Evolutionary conservation across 1,140 invertebrate species (phyloP).

Genomic region (Parasteatoda tepidariorum): DNA sequence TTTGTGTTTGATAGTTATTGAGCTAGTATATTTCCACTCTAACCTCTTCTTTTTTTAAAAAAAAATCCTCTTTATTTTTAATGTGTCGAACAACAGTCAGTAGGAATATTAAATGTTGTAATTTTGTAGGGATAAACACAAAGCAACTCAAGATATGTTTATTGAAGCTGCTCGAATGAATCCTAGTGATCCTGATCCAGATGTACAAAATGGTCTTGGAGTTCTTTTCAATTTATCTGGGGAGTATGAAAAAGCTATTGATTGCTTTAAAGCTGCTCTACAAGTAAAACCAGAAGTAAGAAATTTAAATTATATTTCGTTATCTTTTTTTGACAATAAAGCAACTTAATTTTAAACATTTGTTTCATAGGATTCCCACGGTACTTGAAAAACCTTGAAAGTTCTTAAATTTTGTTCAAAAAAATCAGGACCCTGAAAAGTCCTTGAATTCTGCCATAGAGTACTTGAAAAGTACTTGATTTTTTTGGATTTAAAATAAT

Average conservation of each 20-base stretch:
- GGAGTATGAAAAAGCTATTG: constrained; percentile 95
- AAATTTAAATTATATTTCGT: constrained; percentile 37
- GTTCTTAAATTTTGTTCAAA: background rate
- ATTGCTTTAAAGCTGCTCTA: constrained; percentile 93
- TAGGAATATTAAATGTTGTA: background rate
- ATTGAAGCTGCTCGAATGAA: constrained; percentile 86
- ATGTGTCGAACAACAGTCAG: too few species aligned
- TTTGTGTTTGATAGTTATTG: too few species aligned
- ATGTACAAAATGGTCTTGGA: constrained; percentile 94
- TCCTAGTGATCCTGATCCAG: constrained; percentile 85
- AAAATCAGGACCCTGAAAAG: too few species aligned
- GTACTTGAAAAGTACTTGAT: too few species aligned
- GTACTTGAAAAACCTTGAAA: too few species aligned
- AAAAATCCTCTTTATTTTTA: too few species aligned
- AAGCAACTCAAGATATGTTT: constrained; percentile 83
- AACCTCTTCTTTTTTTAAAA: too few species aligned
- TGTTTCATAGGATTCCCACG: background rate
- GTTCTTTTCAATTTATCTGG: constrained; percentile 94
- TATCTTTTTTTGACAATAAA: background rate
- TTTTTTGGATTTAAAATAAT: too few species aligned
- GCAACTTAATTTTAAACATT: background rate
- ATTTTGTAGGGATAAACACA: constrained; percentile 72
- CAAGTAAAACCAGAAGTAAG: constrained; percentile 81
- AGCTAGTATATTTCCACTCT: too few species aligned
- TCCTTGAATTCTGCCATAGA: too few species aligned